These are phyloP conservation scores for Penaeus chinensis DNA, from an alignment of 1,140 invertebrate species.

Conservation along the genomic window DNA sequence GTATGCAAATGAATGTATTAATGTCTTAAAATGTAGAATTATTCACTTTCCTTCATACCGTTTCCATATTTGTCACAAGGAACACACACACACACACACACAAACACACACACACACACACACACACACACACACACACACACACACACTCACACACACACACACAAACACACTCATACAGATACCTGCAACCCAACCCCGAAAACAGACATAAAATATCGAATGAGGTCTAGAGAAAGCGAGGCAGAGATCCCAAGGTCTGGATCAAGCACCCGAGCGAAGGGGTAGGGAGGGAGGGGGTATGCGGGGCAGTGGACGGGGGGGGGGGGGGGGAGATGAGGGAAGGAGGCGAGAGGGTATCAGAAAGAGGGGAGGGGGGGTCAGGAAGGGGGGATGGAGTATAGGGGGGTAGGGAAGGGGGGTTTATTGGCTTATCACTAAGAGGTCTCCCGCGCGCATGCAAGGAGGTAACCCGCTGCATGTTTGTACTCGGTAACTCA, in stretches of 20 bases:
- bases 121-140: not conserved
- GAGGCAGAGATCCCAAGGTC: not conserved
- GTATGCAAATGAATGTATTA: not conserved
- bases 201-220: not conserved
- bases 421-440: too few relatives aligned
- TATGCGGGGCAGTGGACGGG: not conserved
- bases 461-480: too few relatives aligned
- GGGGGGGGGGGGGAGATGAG: not conserved
- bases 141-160: conserved; percentile 28
- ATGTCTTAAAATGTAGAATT: not conserved
- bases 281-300: not conserved
- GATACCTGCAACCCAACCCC: not conserved
- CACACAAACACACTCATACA: conserved; percentile 22
- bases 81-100: too few relatives aligned
- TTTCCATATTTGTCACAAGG: too few relatives aligned
- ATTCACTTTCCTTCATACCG: too few relatives aligned
- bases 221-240: not conserved
- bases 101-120: not conserved
- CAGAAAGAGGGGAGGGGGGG: not conserved
- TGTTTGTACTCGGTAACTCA: too few relatives aligned
- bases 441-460: too few relatives aligned
- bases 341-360: not conserved
- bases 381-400: not conserved
- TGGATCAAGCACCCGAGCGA: too few relatives aligned
- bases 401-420: too few relatives aligned